Percentiles rank a stretch among this genome's conserved stretches.
Conservation (phyloP, 2,797 vertebrate genomes). For the Peromyscus attwateri region DNA sequence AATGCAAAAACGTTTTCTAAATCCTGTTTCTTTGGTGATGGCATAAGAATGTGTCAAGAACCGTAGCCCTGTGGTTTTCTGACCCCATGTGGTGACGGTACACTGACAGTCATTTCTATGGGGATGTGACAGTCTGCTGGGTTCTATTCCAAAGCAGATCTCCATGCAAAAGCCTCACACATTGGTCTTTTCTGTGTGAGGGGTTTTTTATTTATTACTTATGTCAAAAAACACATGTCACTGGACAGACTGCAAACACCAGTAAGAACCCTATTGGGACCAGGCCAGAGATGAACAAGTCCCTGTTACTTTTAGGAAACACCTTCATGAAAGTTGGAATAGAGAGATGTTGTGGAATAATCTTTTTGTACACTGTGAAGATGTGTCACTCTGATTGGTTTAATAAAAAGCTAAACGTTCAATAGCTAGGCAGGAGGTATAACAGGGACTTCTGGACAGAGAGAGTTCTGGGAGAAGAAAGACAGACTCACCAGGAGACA, state of each 20-base stretch:
- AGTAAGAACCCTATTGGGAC: not conserved
- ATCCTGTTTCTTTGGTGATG: conserved; percentile 49
- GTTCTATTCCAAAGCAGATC: not conserved
- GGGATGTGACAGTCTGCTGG: not conserved
- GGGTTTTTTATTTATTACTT: conserved; percentile 16
- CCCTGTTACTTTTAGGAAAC: conserved; percentile 55
- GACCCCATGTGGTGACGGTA: conserved; percentile 12
- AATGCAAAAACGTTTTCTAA: conserved; percentile 30
- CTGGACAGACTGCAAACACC: not conserved
- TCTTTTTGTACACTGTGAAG: no score
- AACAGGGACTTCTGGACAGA: no score
- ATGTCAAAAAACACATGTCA: conserved; percentile 40
- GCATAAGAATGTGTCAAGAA: conserved; percentile 42
- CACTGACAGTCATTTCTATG: not conserved
- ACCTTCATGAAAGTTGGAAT: not conserved
- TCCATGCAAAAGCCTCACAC: conserved; percentile 7
- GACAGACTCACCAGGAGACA: no score
- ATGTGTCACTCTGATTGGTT: no score
- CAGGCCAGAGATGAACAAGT: not conserved
- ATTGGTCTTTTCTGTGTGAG: not conserved
- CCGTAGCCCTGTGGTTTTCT: not conserved
- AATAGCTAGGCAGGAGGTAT: no score
- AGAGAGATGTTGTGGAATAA: not conserved
- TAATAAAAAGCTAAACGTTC: no score
- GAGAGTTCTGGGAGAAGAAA: no score